These are phyloP conservation scores for Tolmerus cingulatus DNA, from an alignment of 2,888 invertebrate genomes.

Conservation along the genomic window DNA sequence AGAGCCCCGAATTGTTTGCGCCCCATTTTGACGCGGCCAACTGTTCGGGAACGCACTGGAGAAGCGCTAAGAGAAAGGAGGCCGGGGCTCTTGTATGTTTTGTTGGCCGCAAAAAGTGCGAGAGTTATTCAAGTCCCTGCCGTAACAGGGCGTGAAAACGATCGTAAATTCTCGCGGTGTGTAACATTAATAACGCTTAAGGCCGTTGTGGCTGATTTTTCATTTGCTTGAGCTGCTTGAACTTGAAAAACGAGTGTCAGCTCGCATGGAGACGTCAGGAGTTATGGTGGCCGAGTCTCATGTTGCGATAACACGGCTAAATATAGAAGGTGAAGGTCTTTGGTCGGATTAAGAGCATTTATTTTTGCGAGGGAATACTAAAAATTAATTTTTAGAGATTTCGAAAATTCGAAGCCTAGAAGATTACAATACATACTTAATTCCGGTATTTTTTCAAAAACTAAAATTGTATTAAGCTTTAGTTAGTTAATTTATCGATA, in stretches of 20 bases:
- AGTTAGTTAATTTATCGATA: too few relatives aligned
- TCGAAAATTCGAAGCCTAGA: too few relatives aligned
- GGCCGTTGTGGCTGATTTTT: slow-evolving; percentile 3
- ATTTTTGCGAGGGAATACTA: neutral
- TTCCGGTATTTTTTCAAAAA: too few relatives aligned
- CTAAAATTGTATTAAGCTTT: too few relatives aligned
- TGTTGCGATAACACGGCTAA: neutral
- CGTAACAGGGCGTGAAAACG: neutral
- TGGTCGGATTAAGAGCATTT: neutral
- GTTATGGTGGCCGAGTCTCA: neutral
- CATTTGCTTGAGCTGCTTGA: neutral
- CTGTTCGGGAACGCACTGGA: neutral
- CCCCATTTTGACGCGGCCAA: neutral
- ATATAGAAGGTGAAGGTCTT: neutral
- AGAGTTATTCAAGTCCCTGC: neutral
- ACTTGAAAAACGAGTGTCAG: neutral
- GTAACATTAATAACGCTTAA: slow-evolving; percentile 23
- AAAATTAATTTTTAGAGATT: neutral
- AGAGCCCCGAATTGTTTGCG: neutral
- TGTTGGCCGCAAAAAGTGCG: neutral
- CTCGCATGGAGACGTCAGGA: neutral
- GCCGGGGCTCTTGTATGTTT: neutral
- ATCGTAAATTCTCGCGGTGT: slow-evolving; percentile 4
- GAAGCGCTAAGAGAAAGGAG: neutral
- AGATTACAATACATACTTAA: too few relatives aligned